Conservation (phyloP, 2,113 vertebrate species). For the Bostrychus sinensis region DNA sequence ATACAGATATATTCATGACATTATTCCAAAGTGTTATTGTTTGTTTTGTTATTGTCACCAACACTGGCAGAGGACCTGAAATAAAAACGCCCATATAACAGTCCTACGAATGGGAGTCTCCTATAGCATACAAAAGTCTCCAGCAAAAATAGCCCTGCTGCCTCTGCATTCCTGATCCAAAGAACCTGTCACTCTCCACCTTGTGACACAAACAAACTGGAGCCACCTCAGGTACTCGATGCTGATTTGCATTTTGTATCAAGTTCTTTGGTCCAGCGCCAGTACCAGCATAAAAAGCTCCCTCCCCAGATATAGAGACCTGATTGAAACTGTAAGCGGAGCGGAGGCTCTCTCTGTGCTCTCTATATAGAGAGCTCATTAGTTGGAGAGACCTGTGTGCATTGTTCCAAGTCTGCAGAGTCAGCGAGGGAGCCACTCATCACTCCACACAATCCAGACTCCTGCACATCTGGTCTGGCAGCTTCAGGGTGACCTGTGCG, state of each 20-base stretch:
- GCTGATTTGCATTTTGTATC: slow-evolving; percentile 75
- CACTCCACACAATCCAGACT: slow-evolving; percentile 65
- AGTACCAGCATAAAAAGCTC: slow-evolving; percentile 60
- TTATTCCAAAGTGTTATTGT: slow-evolving; percentile 36
- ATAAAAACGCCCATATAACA: slow-evolving; percentile 10
- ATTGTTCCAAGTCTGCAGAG: slow-evolving; percentile 78
- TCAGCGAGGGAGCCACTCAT: slow-evolving; percentile 77
- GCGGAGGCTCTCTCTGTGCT: slow-evolving; percentile 48
- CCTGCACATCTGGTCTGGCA: slow-evolving; percentile 72
- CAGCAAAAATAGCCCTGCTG: slow-evolving; percentile 54
- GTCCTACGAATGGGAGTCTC: slow-evolving; percentile 22
- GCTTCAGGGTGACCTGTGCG: slow-evolving; percentile 72
- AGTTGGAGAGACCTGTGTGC: slow-evolving; percentile 75
- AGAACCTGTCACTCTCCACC: slow-evolving; percentile 60
- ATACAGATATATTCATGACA: slow-evolving; percentile 5
- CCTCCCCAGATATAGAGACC: slow-evolving; percentile 63
- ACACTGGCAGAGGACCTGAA: slow-evolving; percentile 27
- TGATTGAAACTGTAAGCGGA: slow-evolving; percentile 72
- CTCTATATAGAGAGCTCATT: slow-evolving; percentile 75
- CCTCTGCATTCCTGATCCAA: slow-evolving; percentile 51
- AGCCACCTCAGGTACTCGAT: slow-evolving; percentile 64
- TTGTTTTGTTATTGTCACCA: slow-evolving; percentile 17
- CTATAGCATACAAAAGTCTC: slow-evolving; percentile 23
- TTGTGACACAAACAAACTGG: slow-evolving; percentile 68
- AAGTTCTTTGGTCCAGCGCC: slow-evolving; percentile 66